These are phyloP conservation scores for Ypsolopha sequella DNA, from an alignment of 2,888 invertebrate species.

Conservation along the genomic window DNA sequence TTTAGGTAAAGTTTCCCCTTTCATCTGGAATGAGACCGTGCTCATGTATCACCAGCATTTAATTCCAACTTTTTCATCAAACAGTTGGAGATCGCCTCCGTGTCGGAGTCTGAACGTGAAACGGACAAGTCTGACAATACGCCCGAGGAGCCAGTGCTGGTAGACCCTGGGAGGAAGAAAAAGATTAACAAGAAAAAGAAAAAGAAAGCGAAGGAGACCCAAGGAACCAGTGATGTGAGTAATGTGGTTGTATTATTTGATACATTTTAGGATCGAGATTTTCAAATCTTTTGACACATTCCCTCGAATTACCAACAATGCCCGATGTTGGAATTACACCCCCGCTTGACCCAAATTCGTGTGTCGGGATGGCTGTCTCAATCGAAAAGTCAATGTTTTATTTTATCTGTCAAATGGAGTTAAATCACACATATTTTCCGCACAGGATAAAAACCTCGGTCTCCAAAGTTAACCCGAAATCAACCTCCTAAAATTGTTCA, in stretches of 20 bases:
- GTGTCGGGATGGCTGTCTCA: too few species aligned
- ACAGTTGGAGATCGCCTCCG: conserved; percentile 16
- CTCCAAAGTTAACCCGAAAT: too few species aligned
- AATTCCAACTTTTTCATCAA: conserved; percentile 3
- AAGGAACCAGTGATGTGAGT: background rate
- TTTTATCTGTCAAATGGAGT: too few species aligned
- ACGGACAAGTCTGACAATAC: conserved; percentile 7
- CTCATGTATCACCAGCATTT: too few species aligned
- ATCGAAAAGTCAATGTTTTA: background rate
- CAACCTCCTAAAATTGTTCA: too few species aligned
- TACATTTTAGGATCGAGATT: background rate
- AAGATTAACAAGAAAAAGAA: background rate
- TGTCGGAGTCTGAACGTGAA: conserved; percentile 11
- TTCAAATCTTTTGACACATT: background rate
- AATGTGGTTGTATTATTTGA: background rate
- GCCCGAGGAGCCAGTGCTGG: background rate
- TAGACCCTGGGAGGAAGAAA: background rate
- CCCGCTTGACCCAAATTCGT: too few species aligned
- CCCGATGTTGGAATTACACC: too few species aligned
- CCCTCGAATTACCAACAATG: too few species aligned
- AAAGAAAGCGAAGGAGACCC: background rate
- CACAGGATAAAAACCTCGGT: too few species aligned
- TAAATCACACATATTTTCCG: background rate
- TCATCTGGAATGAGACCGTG: too few species aligned
- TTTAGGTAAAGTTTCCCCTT: too few species aligned